Conservation (phyloP, 2,113 vertebrate genomes). For the Vulpes vulpes region DNA sequence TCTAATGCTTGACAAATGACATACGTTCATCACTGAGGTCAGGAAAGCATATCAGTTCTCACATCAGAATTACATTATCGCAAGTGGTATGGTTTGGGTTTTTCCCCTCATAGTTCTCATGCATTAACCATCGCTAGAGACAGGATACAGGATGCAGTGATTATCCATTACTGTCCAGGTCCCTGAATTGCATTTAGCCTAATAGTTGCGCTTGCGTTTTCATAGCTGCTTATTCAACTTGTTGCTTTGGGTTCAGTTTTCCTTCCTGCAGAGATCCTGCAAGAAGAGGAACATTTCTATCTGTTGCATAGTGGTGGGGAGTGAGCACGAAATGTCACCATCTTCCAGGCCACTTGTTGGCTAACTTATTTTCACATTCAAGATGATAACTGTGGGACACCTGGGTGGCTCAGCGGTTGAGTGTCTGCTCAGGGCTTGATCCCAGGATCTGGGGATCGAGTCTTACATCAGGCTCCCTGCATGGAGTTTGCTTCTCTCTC, state of each 20-base stretch:
- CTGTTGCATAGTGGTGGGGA: background rate
- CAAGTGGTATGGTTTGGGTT: background rate
- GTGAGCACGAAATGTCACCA: background rate
- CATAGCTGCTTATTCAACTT: background rate
- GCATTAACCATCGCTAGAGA: background rate
- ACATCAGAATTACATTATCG: background rate
- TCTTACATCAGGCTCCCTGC: too few relatives aligned
- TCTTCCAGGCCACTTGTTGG: background rate
- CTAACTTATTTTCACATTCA: background rate
- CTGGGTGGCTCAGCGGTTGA: too few relatives aligned
- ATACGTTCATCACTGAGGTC: background rate
- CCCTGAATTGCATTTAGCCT: background rate
- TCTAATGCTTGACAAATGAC: conserved; percentile 9
- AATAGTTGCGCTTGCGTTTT: background rate
- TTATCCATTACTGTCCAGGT: background rate
- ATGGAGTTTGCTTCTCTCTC: too few relatives aligned
- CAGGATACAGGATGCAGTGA: background rate
- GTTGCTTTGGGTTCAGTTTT: background rate
- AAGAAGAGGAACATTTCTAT: background rate
- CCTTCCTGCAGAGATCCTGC: background rate
- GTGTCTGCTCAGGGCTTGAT: too few relatives aligned
- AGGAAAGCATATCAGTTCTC: background rate
- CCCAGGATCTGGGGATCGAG: too few relatives aligned
- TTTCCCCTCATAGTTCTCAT: background rate
- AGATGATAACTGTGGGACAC: background rate